phyloP scores from a whole-genome alignment of 2,888 invertebrate species.

The Polydrusus tereticollis region DNA sequence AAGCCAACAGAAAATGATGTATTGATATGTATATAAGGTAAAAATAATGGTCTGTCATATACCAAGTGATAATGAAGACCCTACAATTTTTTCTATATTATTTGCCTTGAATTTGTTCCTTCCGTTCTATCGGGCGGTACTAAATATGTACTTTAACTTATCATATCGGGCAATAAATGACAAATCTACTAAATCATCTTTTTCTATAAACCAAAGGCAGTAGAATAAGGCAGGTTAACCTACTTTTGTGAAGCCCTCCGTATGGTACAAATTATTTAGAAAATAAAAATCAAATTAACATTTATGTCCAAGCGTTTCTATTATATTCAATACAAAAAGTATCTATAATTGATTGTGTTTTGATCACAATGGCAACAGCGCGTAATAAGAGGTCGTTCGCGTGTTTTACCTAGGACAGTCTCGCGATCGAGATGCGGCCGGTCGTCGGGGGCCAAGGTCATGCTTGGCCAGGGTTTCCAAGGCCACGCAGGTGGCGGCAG shows the following conservation, averaged over 20 bases:
- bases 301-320: too few species aligned
- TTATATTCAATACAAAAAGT: too few species aligned
- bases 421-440: constrained; percentile 33
- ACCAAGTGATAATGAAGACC: not conserved
- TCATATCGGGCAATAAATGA: too few species aligned
- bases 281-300: too few species aligned
- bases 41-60: not conserved
- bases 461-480: constrained; percentile 23
- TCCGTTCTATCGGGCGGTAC: too few species aligned
- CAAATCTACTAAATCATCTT: too few species aligned
- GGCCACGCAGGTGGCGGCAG: constrained; percentile 22
- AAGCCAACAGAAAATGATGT: too few species aligned
- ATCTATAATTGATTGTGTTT: not conserved
- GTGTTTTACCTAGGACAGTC: constrained; percentile 35
- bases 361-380: constrained; percentile 17
- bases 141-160: too few species aligned
- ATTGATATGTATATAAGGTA: not conserved
- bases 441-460: constrained; percentile 53
- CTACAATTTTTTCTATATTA: not conserved
- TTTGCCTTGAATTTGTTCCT: not conserved
- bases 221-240: too few species aligned
- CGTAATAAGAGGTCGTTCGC: constrained; percentile 27
- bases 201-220: too few species aligned
- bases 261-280: too few species aligned
- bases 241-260: too few species aligned